Evolutionary conservation across 1,140 invertebrate species (phyloP), one percentile per base, ranked within the genome.

Genomic region (Drosophila grimshawi): DNA sequence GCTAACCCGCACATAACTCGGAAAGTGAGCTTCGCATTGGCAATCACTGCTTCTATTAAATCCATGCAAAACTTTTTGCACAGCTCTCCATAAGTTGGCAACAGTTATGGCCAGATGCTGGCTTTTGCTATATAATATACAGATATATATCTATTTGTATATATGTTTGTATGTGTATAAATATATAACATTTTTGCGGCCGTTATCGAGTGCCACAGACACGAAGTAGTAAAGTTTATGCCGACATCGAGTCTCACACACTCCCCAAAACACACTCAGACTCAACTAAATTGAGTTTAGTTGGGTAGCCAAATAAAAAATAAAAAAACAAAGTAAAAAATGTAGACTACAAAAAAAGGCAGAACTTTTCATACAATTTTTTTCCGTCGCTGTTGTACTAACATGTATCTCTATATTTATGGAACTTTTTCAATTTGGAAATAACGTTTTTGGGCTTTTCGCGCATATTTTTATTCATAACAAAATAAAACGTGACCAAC

Each of bases 361-460:
- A 37, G 37, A 86, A 88, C 76, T 86, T 86, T 85, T 88, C 63
- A 59, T 60, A 66, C 60, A 65, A 55, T 41, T 53, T 68, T 66
- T 67, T 67, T 32, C 3, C n/a, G 39, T n/a, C n/a, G 39, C 4
- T 43, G 8, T 41, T 41, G 39, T n/a, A n/a, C n/a, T n/a, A 6
- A 51, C 73, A 76, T 75, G 85, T 85, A 85, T 86, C 86, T 89
- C 64, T 89, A 81, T 89, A 89, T 89, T 89, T 89, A 89, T 89
- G 81, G 80, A 89, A 89, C 85, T 89, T 89, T 89, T 89, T 89
- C 85, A 89, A 89, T 89, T 89, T 89, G 85, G 68, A 85, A 89
- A 80, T 90, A 89, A 89, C 89, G 85, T 89, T 89, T 89, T 69
- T 80, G 46, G 57, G 70, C 75, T 77, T 88, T 83, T 77, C 78